These are phyloP conservation scores for Torymus tubicola DNA, from an alignment of 2,888 invertebrate genomes.

Conservation along the genomic window DNA sequence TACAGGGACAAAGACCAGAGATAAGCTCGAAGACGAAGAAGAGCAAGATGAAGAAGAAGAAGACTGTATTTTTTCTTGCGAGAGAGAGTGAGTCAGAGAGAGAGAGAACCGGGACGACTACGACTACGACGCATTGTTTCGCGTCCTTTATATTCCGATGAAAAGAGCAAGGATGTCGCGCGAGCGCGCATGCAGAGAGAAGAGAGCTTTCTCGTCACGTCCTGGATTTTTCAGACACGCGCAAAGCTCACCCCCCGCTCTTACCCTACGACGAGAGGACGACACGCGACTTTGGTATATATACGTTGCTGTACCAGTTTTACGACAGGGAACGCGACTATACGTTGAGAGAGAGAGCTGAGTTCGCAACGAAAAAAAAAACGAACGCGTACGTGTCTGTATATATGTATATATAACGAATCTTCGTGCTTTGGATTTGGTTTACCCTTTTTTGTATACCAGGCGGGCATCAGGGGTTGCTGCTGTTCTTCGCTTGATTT, in stretches of 20 bases:
- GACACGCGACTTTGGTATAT: not conserved
- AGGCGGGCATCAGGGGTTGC: too few relatives aligned
- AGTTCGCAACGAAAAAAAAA: too few relatives aligned
- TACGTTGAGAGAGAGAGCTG: too few relatives aligned
- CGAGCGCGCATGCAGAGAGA: not conserved
- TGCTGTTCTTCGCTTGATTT: too few relatives aligned
- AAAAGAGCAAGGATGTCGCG: conserved; percentile 14
- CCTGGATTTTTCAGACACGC: conserved; percentile 13
- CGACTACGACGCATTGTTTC: conserved; percentile 46
- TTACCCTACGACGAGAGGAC: not conserved
- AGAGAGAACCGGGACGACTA: too few relatives aligned
- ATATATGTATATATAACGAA: too few relatives aligned
- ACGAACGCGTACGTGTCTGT: too few relatives aligned
- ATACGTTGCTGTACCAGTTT: conserved; percentile 7
- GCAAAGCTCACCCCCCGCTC: not conserved
- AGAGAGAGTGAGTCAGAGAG: not conserved
- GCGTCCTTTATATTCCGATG: conserved; percentile 43
- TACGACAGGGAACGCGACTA: not conserved
- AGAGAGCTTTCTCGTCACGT: conserved; percentile 39
- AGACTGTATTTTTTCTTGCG: conserved; percentile 17
- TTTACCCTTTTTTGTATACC: too few relatives aligned
- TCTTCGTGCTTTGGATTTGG: too few relatives aligned
- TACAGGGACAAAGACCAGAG: not conserved
- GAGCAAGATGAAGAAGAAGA: not conserved
- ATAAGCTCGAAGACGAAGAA: not conserved